Conservation (phyloP, 1,140 invertebrate genomes). For the Agraylea sexmaculata region DNA sequence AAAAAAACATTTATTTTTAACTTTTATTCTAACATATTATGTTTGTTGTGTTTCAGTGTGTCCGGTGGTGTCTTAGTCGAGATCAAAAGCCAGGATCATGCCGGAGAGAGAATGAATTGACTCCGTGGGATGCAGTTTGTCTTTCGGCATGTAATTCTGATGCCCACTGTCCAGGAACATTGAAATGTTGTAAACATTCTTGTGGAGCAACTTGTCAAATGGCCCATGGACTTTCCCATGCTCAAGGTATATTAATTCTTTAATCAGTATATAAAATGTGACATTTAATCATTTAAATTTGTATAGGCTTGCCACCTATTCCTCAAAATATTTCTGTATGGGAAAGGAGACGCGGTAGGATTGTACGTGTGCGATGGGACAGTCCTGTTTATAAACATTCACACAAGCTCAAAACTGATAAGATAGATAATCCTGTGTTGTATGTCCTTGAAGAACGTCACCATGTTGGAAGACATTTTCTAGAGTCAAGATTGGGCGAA, state of each 20-base stretch:
- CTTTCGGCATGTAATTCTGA: constrained; percentile 48
- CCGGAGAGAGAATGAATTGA: constrained; percentile 28
- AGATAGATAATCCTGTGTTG: no score
- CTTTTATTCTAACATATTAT: no score
- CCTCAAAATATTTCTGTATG: constrained; percentile 30
- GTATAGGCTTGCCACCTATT: constrained; percentile 32
- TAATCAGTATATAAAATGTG: not conserved
- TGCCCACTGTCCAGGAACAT: constrained; percentile 48
- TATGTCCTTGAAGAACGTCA: constrained; percentile 45
- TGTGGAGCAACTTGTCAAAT: constrained; percentile 53
- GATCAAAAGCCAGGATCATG: constrained; percentile 32
- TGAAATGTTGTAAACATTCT: constrained; percentile 51
- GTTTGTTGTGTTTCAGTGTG: constrained; percentile 15
- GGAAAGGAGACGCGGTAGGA: constrained; percentile 25
- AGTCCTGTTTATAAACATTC: no score
- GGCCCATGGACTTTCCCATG: constrained; percentile 40
- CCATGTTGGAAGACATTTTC: constrained; percentile 40
- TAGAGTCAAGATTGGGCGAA: constrained; percentile 36
- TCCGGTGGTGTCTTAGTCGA: constrained; percentile 7
- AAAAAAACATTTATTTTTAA: no score
- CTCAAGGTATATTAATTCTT: constrained; percentile 24
- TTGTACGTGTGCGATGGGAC: constrained; percentile 29
- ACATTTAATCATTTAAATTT: constrained; percentile 3
- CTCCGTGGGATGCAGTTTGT: constrained; percentile 44
- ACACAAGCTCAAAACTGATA: no score